Base-by-base conservation (phyloP, 2,113 vertebrate genomes). In the Channa argus region DNA sequence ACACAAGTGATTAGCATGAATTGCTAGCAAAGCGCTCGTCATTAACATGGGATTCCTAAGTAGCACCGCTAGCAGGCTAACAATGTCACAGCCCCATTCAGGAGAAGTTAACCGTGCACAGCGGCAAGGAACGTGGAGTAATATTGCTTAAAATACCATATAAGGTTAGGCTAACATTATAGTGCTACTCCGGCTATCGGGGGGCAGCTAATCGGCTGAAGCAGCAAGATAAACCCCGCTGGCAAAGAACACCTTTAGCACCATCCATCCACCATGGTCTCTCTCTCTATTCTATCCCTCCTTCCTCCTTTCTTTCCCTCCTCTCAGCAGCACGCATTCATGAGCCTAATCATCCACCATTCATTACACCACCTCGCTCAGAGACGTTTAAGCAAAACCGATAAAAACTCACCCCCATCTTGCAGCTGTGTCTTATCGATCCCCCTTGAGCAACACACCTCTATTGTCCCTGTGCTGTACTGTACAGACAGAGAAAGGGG, bases 351-450 rank as follows among this genome's bases (percentile, higher is more conserved):
- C 61, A 63, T 54, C 14, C 56, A 61, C 11, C 67, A 66, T 81
- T 72, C 50, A 54, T 47, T 56, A 4, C 13, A 34, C 6, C 54
- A 62, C 7, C 39, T 41, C 39, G 39, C 39, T 41, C 39, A 4
- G 4, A 7, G 6, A 7, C 4, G 4, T 5, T 44, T 0, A 3
- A 47, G 12, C 15, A 47, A 71, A 65, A 80, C 73, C 56, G 71
- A 5, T 5, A 0, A 15, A 2, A 67, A 91, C 91, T 92, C 82
- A 92, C 91, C 91, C 91, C 90, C 91, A 92, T 92, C 83, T 74
- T 9, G 49, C 49, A 10, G 86, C 47, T 44, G 77, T 82, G 74
- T 81, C 14, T 65, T 51, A 4, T 72, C 71, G 76, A 55, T 82
- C 60, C 45, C 60, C 73, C 67, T 2, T 74, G 72, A 78, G 79